These are phyloP conservation scores for Pollimyrus isidori DNA, from an alignment of 2,113 vertebrate species.

Conservation along the genomic window DNA sequence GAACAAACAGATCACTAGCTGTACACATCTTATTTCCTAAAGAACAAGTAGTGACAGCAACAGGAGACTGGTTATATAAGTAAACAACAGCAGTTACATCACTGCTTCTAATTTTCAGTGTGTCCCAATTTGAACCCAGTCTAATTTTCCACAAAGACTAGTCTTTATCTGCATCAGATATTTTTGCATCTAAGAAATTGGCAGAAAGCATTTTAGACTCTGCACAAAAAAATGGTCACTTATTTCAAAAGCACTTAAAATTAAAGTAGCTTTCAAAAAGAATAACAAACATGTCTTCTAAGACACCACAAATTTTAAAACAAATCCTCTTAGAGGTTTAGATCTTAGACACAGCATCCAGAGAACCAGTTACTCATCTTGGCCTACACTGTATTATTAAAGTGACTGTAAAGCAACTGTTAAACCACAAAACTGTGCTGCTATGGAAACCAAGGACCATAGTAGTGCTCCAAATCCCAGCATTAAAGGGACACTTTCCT, in stretches of 20 bases:
- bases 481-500: conserved; percentile 17
- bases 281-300: neutral
- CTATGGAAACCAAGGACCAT: conserved; percentile 22
- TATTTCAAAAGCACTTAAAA: neutral
- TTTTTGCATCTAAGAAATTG: neutral
- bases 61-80: conserved; percentile 4
- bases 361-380: conserved; percentile 2
- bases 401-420: conserved; percentile 17
- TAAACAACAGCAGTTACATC: conserved; percentile 1
- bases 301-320: neutral
- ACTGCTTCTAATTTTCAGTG: conserved; percentile 9
- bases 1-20: neutral
- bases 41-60: neutral
- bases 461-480: conserved; percentile 17
- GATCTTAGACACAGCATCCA: conserved; percentile 7
- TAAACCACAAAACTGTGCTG: conserved; percentile 22
- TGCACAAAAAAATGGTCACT: neutral
- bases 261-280: neutral
- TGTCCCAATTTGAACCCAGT: conserved; percentile 11
- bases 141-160: neutral
- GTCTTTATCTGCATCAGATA: neutral
- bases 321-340: conserved; percentile 3
- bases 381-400: conserved; percentile 22
- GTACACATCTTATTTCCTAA: neutral
- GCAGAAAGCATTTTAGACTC: neutral